Conservation (phyloP, 2,888 invertebrate genomes). For the Euzetes globulus region DNA sequence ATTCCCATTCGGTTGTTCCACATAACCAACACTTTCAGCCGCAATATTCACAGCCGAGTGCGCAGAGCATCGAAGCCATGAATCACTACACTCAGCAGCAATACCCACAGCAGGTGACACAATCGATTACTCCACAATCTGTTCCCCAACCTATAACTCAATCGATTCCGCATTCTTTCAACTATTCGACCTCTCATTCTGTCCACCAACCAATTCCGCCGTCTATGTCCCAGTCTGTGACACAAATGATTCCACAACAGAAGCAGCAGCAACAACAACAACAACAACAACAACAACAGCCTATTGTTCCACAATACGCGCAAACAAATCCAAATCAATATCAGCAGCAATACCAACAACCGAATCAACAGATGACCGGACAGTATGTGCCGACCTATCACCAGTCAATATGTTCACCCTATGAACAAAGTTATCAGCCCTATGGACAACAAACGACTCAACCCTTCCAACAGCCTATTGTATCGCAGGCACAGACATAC, state of each 20-base stretch:
- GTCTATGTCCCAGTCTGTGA: neutral
- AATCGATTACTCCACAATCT: constrained; percentile 32
- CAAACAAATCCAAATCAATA: constrained; percentile 35
- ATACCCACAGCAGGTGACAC: constrained; percentile 20
- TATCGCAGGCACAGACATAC: neutral
- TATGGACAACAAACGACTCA: constrained; percentile 14
- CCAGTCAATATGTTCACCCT: neutral
- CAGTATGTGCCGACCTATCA: constrained; percentile 18
- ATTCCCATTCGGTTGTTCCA: constrained; percentile 8
- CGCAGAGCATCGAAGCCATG: neutral
- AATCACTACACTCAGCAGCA: neutral
- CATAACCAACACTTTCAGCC: neutral
- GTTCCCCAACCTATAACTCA: constrained; percentile 32
- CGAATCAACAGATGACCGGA: constrained; percentile 34
- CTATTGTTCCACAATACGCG: neutral
- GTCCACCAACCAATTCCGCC: too few species aligned
- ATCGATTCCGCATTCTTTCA: constrained; percentile 27
- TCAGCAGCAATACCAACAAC: constrained; percentile 34
- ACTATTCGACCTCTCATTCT: too few species aligned
- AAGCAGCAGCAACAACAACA: constrained; percentile 26
- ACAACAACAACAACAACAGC: constrained; percentile 30
- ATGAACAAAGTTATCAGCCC: neutral
- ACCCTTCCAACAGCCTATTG: constrained; percentile 7
- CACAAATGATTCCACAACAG: constrained; percentile 31
- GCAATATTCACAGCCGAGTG: neutral